Evolutionary conservation across 2,888 invertebrate species (phyloP).

Genomic region (Pegoplata infirma): DNA sequence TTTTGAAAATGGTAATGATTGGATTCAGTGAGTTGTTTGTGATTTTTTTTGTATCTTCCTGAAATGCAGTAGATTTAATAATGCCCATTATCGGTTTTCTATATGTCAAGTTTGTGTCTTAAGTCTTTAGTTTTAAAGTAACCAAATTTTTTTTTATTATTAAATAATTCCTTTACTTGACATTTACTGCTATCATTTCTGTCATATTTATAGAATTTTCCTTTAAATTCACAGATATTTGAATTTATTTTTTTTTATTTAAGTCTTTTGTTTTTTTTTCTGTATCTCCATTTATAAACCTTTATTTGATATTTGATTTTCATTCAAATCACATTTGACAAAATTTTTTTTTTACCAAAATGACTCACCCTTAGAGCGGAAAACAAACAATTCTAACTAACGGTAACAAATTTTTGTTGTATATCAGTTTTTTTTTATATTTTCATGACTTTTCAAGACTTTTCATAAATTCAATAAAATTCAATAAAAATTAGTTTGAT

Average conservation of each 20-base stretch:
- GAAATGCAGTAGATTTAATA: too few relatives aligned
- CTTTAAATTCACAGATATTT: too few relatives aligned
- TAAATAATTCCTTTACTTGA: too few relatives aligned
- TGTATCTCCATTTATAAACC: too few relatives aligned
- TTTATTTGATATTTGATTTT: conserved; percentile 17
- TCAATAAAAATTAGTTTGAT: conserved; percentile 37
- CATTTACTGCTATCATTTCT: too few relatives aligned
- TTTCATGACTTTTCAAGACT: background rate
- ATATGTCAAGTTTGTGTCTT: conserved; percentile 21
- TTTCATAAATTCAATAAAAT: conserved; percentile 46
- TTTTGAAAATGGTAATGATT: background rate
- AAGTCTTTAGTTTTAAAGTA: conserved; percentile 39
- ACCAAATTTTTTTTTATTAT: background rate
- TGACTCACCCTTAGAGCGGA: conserved; percentile 53
- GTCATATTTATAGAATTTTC: too few relatives aligned
- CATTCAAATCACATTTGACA: conserved; percentile 53
- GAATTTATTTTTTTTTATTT: too few relatives aligned
- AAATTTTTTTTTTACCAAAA: conserved; percentile 36
- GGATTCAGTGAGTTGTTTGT: too few relatives aligned
- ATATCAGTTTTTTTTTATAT: conserved; percentile 1
- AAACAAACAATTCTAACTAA: too few relatives aligned
- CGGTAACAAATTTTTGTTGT: conserved; percentile 8
- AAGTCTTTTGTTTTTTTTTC: too few relatives aligned
- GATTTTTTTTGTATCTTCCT: too few relatives aligned
- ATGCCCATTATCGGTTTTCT: too few relatives aligned